Conservation (phyloP, 64 coral and sea anemone species). For the Pachyseris speciosa region DNA sequence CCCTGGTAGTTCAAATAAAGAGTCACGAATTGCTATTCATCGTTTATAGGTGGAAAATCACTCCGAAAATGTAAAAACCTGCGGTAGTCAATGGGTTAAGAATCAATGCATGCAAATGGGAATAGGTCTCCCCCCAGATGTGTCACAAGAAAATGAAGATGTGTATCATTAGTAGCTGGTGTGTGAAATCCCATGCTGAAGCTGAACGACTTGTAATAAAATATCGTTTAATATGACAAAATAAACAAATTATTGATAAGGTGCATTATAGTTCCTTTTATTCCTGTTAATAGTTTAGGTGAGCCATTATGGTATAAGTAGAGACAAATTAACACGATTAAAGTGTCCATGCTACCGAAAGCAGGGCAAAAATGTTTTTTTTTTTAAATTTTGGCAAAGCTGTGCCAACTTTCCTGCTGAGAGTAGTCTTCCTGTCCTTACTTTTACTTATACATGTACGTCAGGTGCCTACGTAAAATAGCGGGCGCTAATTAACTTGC, state of each 20-base stretch:
- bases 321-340: not conserved
- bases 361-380: not conserved
- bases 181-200: not conserved
- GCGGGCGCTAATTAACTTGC: not conserved
- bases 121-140: not conserved
- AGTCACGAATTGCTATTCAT: too few relatives aligned
- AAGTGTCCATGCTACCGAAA: not conserved
- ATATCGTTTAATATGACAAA: not conserved
- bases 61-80: too few relatives aligned
- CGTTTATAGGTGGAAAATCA: too few relatives aligned
- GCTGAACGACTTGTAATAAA: not conserved
- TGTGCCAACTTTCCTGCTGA: not conserved
- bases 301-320: not conserved
- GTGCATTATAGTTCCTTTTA: not conserved
- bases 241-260: not conserved
- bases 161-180: not conserved
- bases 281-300: not conserved
- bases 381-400: not conserved
- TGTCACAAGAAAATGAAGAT: constrained; percentile 15
- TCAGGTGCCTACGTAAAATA: not conserved
- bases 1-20: too few relatives aligned
- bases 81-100: too few relatives aligned
- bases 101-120: not conserved
- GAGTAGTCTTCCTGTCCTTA: not conserved
- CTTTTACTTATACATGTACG: not conserved